Evolutionary conservation across 2,113 vertebrate species (phyloP).

Genomic region (Psephotus haematonotus): DNA sequence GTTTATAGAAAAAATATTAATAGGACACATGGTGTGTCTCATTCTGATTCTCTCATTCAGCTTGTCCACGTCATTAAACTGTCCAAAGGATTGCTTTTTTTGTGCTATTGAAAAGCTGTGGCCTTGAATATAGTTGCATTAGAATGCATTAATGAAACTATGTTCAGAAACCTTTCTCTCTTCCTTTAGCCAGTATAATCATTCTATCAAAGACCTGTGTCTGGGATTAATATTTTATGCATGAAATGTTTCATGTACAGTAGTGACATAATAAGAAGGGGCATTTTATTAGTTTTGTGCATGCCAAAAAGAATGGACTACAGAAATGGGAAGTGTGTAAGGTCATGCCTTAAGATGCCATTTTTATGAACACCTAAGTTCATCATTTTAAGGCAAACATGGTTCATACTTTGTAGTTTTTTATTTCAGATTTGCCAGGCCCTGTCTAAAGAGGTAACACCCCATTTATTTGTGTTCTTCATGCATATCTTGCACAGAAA

Average conservation of each 20-base stretch:
- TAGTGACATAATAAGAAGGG: slow-evolving; percentile 74
- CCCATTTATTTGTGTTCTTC: slow-evolving; percentile 36
- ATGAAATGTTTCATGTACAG: slow-evolving; percentile 64
- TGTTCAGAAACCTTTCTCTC: background rate
- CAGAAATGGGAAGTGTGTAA: slow-evolving; percentile 21
- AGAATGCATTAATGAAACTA: background rate
- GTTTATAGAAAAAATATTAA: background rate
- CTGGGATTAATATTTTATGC: slow-evolving; percentile 67
- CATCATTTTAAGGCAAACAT: slow-evolving; percentile 18
- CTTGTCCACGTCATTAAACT: background rate
- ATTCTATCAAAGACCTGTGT: slow-evolving; percentile 23
- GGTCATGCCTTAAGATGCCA: slow-evolving; percentile 37
- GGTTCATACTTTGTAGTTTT: slow-evolving; percentile 18
- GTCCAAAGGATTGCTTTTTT: background rate
- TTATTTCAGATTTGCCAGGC: slow-evolving; percentile 12
- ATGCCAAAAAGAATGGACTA: slow-evolving; percentile 33
- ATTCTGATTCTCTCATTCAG: background rate
- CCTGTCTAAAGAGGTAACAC: background rate
- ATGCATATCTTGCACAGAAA: slow-evolving; percentile 45
- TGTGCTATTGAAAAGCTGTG: background rate
- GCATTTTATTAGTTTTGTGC: slow-evolving; percentile 50
- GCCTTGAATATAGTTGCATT: background rate
- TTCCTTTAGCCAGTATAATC: slow-evolving; percentile 21
- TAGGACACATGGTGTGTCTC: background rate
- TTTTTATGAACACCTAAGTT: slow-evolving; percentile 54